These are phyloP conservation scores for Adrianichthys oophorus DNA, from an alignment of 2,797 vertebrate genomes.

Conservation along the genomic window DNA sequence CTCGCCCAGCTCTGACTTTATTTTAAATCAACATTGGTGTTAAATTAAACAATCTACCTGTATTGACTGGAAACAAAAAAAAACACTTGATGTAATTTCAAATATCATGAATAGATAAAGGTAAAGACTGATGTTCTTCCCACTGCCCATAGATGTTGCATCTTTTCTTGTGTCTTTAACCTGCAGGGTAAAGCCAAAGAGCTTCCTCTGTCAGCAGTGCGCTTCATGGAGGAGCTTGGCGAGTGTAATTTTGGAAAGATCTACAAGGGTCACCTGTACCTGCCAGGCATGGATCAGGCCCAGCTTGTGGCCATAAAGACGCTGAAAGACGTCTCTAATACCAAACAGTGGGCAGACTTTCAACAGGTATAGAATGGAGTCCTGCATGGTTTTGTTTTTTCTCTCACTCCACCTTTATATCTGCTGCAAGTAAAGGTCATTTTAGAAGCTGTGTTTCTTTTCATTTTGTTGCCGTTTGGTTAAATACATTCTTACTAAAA, in stretches of 20 bases:
- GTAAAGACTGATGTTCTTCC: constrained; percentile 14
- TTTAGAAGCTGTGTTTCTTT: too few species aligned
- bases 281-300: constrained; percentile 96
- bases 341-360: constrained; percentile 93
- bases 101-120: constrained; percentile 8
- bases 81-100: not conserved
- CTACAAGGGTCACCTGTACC: constrained; percentile 97
- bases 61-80: constrained; percentile 15
- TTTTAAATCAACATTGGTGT: constrained; percentile 24
- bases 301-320: constrained; percentile 97
- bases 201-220: constrained; percentile 93
- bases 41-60: constrained; percentile 34
- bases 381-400: too few species aligned
- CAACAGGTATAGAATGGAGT: constrained; percentile 78
- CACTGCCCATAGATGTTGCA: constrained; percentile 9
- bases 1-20: constrained; percentile 19
- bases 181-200: constrained; percentile 94
- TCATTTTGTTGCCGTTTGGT: too few species aligned
- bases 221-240: constrained; percentile 98
- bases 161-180: constrained; percentile 3
- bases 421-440: too few species aligned
- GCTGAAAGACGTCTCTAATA: constrained; percentile 89
- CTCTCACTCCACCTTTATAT: too few species aligned
- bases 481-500: too few species aligned
- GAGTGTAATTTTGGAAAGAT: constrained; percentile 93